Percentiles rank a stretch among this genome's conserved stretches.
Conservation (phyloP, 2,797 vertebrate species). For the Parauchenoglanis punctatus region DNA sequence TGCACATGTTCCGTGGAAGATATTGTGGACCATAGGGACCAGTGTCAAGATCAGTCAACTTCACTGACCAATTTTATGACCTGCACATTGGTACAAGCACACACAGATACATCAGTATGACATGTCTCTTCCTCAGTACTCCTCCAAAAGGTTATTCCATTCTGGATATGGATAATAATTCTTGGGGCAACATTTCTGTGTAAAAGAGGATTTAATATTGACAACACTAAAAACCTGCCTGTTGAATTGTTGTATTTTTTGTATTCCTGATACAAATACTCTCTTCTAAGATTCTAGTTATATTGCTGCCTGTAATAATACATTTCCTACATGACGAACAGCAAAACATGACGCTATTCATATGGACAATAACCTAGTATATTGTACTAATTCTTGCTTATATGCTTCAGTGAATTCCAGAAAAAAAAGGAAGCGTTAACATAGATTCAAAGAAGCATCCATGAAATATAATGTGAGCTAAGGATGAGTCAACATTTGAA, state of each 20-base stretch:
- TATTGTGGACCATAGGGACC: slow-evolving; percentile 66
- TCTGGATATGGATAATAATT: neutral
- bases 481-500: slow-evolving; percentile 18
- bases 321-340: neutral
- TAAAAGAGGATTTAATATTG: neutral
- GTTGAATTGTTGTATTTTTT: neutral
- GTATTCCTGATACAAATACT: neutral
- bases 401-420: neutral
- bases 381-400: neutral
- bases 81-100: neutral
- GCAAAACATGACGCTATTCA: neutral
- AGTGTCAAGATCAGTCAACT: slow-evolving; percentile 75
- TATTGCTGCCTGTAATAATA: neutral
- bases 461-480: slow-evolving; percentile 20
- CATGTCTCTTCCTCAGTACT: neutral
- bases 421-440: neutral
- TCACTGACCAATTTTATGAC: slow-evolving; percentile 50
- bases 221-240: neutral
- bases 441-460: neutral
- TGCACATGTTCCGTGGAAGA: slow-evolving; percentile 75
- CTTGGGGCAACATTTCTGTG: neutral
- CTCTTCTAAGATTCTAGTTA: neutral
- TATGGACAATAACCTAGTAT: neutral
- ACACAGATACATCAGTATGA: neutral
- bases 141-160: slow-evolving; percentile 9